phyloP scores from a whole-genome alignment of 2,888 invertebrate species.

The Chloroclystis v-ata region DNA sequence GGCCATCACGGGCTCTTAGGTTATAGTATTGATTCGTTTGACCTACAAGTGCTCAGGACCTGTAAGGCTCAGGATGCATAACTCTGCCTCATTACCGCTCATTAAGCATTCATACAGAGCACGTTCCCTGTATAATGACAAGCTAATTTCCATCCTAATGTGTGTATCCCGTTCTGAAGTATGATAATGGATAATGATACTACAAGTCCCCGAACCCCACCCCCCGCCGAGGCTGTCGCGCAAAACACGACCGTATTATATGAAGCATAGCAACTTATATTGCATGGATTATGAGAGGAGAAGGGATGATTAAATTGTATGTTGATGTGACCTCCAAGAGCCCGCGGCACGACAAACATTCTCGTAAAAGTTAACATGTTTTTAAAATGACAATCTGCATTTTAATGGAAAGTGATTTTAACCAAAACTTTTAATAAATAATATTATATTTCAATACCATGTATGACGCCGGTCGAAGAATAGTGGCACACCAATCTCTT shows the following conservation, averaged over 20 bases:
- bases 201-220: slow-evolving; percentile 17
- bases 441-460: no score
- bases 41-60: no score
- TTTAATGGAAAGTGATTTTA: no score
- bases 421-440: no score
- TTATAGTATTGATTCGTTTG: no score
- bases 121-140: slow-evolving; percentile 27
- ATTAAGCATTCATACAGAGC: slow-evolving; percentile 28
- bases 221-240: not conserved
- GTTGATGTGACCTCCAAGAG: slow-evolving; percentile 16
- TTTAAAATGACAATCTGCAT: not conserved
- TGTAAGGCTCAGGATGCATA: no score
- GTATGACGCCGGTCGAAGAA: no score
- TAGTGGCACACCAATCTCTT: no score
- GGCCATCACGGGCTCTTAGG: no score
- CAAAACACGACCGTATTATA: slow-evolving; percentile 3
- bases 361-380: not conserved
- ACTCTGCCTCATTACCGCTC: slow-evolving; percentile 27
- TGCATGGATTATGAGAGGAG: slow-evolving; percentile 8
- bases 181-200: slow-evolving; percentile 30
- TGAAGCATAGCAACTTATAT: not conserved
- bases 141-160: slow-evolving; percentile 32
- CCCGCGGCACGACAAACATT: slow-evolving; percentile 3
- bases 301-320: slow-evolving; percentile 22
- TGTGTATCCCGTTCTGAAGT: slow-evolving; percentile 29